Evolutionary conservation across 2,113 vertebrate species (phyloP).

Genomic region (Oreochromis tanganicae): DNA sequence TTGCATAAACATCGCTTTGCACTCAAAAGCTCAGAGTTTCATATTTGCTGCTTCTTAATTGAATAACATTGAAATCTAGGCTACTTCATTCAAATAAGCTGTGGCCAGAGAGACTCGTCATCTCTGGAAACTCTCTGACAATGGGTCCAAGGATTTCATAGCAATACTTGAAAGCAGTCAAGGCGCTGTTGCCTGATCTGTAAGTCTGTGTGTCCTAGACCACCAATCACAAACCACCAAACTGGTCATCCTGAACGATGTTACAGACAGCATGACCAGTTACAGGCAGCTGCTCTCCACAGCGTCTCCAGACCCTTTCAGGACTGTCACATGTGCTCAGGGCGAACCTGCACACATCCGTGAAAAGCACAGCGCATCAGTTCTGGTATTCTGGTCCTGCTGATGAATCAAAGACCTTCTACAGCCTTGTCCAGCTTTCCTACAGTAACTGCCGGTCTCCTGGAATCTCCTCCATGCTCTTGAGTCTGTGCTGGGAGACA

Average conservation of each 20-base stretch:
- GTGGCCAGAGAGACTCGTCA: neutral
- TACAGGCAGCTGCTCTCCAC: neutral
- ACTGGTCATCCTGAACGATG: neutral
- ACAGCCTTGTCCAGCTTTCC: neutral
- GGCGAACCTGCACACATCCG: neutral
- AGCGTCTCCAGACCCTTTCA: neutral
- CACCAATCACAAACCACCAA: neutral
- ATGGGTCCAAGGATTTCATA: neutral
- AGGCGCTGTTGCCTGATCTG: neutral
- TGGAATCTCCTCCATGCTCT: neutral
- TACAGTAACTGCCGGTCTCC: neutral
- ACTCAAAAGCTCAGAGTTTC: neutral
- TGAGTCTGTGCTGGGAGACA: neutral
- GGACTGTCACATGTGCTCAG: neutral
- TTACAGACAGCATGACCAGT: neutral
- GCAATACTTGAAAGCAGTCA: neutral
- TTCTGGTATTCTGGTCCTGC: neutral
- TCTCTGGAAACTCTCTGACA: neutral
- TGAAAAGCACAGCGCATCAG: neutral
- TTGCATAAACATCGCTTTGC: neutral
- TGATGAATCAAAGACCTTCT: neutral
- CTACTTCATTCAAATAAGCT: neutral
- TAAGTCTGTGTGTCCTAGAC: neutral
- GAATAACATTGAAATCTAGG: neutral
- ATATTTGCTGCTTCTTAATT: neutral